Evolutionary conservation across 2,797 vertebrate species (phyloP).

Genomic region (Hapalemur alaotrensis): DNA sequence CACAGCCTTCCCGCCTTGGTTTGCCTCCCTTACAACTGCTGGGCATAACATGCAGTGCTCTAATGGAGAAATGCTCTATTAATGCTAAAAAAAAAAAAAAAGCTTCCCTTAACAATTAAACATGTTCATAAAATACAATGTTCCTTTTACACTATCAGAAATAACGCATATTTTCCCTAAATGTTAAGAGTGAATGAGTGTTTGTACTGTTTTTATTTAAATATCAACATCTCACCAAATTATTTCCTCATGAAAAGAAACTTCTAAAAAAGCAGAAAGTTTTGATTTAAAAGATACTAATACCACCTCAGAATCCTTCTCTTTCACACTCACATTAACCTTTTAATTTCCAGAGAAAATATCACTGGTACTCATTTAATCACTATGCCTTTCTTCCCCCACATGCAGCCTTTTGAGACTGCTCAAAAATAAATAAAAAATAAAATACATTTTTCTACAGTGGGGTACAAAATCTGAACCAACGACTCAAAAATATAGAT

Average conservation of each 20-base stretch:
- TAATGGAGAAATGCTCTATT: not conserved
- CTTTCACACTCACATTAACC: not conserved
- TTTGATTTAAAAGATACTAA: not conserved
- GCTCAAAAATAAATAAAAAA: not conserved
- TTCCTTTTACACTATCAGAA: not conserved
- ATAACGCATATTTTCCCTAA: not conserved
- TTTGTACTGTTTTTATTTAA: not conserved
- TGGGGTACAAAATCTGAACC: not conserved
- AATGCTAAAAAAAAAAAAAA: not conserved
- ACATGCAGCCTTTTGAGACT: not conserved
- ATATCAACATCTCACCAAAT: not conserved
- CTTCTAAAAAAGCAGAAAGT: not conserved
- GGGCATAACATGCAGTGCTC: not conserved
- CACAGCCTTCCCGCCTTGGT: not conserved
- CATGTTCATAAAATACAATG: too few relatives aligned
- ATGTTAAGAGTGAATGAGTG: not conserved
- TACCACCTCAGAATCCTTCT: not conserved
- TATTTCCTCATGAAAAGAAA: not conserved
- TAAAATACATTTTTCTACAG: not conserved
- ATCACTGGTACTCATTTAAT: not conserved
- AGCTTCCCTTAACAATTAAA: not conserved
- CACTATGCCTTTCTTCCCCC: not conserved
- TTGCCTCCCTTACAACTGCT: not conserved
- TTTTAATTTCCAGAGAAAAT: conserved; percentile 7
- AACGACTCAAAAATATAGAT: not conserved